Conservation (phyloP, 2,797 vertebrate species). For the Acropternis orthonyx region DNA sequence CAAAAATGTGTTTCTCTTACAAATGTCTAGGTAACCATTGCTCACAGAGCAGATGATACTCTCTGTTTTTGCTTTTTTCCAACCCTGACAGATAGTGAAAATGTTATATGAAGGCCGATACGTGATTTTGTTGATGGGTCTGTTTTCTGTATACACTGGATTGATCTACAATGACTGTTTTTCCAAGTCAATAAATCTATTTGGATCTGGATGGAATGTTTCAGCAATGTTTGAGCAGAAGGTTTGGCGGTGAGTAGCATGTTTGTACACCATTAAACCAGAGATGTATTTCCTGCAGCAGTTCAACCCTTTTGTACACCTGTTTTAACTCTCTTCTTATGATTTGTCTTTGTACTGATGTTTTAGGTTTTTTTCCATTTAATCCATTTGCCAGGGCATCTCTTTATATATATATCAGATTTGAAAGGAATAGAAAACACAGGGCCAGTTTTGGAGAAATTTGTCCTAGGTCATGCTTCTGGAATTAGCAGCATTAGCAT, state of each 20-base stretch:
- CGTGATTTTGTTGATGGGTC: slow-evolving; percentile 93
- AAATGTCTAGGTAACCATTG: background rate
- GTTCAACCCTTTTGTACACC: background rate
- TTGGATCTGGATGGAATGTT: slow-evolving; percentile 92
- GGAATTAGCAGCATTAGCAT: background rate
- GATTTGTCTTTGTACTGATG: background rate
- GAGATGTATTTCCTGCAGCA: background rate
- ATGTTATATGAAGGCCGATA: slow-evolving; percentile 91
- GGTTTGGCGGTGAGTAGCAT: slow-evolving; percentile 85
- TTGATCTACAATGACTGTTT: slow-evolving; percentile 98
- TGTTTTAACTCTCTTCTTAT: background rate
- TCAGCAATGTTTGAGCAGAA: slow-evolving; percentile 86
- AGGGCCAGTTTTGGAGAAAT: background rate
- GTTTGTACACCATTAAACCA: background rate
- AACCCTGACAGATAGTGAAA: slow-evolving; percentile 84
- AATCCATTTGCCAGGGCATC: background rate
- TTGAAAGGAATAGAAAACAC: background rate
- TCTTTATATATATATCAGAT: background rate
- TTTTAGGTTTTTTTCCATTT: background rate
- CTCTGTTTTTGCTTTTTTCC: background rate
- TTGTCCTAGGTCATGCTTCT: background rate
- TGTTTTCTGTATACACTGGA: slow-evolving; percentile 95
- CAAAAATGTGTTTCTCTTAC: background rate
- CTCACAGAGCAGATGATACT: background rate
- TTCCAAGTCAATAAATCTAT: slow-evolving; percentile 93